Conservation (phyloP, 1,140 invertebrate species). For the Potamilus streckersoni region DNA sequence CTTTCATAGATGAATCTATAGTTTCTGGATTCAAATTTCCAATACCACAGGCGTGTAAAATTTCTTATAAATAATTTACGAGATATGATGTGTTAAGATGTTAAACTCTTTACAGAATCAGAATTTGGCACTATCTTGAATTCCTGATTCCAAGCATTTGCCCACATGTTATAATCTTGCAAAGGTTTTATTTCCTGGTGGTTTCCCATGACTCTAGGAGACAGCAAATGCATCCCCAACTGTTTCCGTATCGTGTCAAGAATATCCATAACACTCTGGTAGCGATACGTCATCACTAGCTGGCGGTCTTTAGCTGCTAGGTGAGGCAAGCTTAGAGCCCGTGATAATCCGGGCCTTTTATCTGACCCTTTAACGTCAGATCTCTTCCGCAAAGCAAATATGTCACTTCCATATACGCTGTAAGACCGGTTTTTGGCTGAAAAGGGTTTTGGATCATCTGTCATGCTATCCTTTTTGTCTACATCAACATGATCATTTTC, state of each 20-base stretch:
- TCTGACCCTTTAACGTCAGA: neutral
- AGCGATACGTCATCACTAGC: conserved; percentile 49
- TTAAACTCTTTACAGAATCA: too few relatives aligned
- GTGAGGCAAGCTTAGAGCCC: neutral
- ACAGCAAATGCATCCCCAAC: conserved; percentile 35
- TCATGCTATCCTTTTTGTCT: neutral
- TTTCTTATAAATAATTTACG: too few relatives aligned
- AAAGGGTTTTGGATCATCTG: neutral
- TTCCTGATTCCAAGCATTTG: conserved; percentile 46
- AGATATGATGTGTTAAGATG: too few relatives aligned
- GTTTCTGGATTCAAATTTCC: too few relatives aligned
- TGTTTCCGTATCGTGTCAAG: conserved; percentile 46
- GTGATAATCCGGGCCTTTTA: neutral
- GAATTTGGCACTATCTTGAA: conserved; percentile 16
- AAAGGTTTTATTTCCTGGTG: conserved; percentile 31
- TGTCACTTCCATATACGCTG: neutral
- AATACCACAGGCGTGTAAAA: too few relatives aligned
- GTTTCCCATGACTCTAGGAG: conserved; percentile 33
- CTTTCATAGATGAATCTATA: too few relatives aligned
- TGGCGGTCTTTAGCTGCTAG: conserved; percentile 36
- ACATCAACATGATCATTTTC: neutral
- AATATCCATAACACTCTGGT: conserved; percentile 61
- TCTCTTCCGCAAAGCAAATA: too few relatives aligned
- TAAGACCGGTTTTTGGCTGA: neutral
- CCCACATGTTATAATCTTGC: conserved; percentile 51